Base-by-base conservation (phyloP, 2,888 invertebrate genomes). In the Chesias legatella region DNA sequence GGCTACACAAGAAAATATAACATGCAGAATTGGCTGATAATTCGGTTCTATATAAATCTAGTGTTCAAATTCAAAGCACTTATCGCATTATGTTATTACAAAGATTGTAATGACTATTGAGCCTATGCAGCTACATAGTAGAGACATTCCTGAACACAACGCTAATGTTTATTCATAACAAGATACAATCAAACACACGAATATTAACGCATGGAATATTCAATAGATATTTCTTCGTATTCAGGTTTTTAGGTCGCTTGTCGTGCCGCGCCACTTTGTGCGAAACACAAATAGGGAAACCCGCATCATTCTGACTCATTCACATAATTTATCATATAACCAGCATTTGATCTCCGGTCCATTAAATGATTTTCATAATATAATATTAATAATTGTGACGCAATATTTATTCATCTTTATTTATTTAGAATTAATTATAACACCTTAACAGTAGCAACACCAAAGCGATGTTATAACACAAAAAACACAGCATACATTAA, bases 301-400 rank as follows among this genome's bases (percentile, higher is more conserved):
- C 72, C 69, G 58, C 60, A 67, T 73, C 69, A 70, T 62, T 61
- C 54, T 56, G 59, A 67, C 65, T 69, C 63, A 66, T 56, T 56
- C 58, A 58, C 57, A 58, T 64, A 68, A 72, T 74, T 73, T 66
- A 65, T 76, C 70, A 72, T 63, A 50, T 45, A 52, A 17, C 13
- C 5, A 17, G 13, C 13, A n/a, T n/a, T n/a, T n/a, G n/a, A n/a
- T n/a, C n/a, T n/a, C n/a, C n/a, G n/a, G n/a, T n/a, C n/a, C n/a
- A n/a, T n/a, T n/a, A n/a, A n/a, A n/a, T n/a, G n/a, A n/a, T n/a
- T n/a, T n/a, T n/a, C n/a, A n/a, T n/a, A n/a, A n/a, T n/a, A n/a
- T n/a, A n/a, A n/a, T n/a, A n/a, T n/a, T n/a, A n/a, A n/a, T n/a
- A n/a, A n/a, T n/a, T n/a, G n/a, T n/a, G n/a, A n/a, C n/a, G n/a